phyloP scores from a whole-genome alignment of 2,797 vertebrate species.

The Steatocranus sp. region DNA sequence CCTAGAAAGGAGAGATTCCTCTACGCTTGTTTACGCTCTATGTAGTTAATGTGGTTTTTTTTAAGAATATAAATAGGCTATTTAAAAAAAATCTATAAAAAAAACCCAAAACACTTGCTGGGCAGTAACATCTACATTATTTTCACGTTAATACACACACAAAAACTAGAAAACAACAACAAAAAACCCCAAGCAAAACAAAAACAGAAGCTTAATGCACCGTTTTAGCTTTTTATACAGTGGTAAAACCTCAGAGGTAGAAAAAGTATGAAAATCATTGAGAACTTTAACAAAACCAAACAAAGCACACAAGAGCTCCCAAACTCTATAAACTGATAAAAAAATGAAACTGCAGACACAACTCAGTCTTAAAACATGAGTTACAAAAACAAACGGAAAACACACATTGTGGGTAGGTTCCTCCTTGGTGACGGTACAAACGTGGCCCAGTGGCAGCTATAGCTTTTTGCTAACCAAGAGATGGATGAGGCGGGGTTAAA shows the following conservation, averaged over 20 bases:
- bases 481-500: not conserved
- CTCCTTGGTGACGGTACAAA: not conserved
- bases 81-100: conserved; percentile 9
- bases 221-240: conserved; percentile 38
- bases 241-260: conserved; percentile 65
- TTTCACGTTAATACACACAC: not conserved
- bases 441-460: conserved; percentile 54
- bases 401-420: not conserved
- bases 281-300: conserved; percentile 30
- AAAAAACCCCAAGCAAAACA: not conserved
- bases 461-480: not conserved
- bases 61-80: conserved; percentile 51
- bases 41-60: conserved; percentile 5
- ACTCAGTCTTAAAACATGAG: not conserved
- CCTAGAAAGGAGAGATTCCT: conserved; percentile 5
- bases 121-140: conserved; percentile 5
- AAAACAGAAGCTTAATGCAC: not conserved
- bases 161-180: not conserved
- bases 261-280: conserved; percentile 43
- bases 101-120: not conserved
- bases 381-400: not conserved
- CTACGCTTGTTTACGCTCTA: not conserved
- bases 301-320: not conserved
- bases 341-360: not conserved
- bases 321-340: not conserved